Evolutionary conservation across 2,888 invertebrate genomes (phyloP).

Genomic region (Congeria kusceri): DNA sequence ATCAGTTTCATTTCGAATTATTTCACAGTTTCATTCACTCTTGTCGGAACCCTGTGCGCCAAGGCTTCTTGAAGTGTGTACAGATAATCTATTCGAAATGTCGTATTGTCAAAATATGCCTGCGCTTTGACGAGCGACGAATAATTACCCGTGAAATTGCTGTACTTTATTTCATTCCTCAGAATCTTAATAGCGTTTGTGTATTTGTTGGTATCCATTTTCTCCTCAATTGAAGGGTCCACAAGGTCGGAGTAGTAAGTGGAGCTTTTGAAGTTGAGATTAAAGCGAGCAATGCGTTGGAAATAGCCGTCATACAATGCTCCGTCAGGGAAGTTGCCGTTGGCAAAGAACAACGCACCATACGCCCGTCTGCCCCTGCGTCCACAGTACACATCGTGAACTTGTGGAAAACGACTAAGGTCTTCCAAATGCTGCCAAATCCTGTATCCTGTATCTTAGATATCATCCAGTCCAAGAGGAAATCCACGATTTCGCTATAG

Average conservation of each 20-base stretch:
- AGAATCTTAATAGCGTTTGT: conserved; percentile 15
- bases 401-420: conserved; percentile 93
- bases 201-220: conserved; percentile 14
- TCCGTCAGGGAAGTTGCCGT: conserved; percentile 89
- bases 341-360: conserved; percentile 94
- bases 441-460: conserved; percentile 70
- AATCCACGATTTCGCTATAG: conserved; percentile 71
- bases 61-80: conserved; percentile 89
- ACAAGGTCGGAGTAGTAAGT: conserved; percentile 92
- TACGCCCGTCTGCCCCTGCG: conserved; percentile 93
- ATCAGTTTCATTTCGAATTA: conserved; percentile 85
- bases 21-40: conserved; percentile 57
- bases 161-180: conserved; percentile 26
- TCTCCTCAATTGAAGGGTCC: conserved; percentile 77
- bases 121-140: conserved; percentile 90
- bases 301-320: conserved; percentile 92
- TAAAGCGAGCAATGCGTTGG: conserved; percentile 92
- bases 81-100: conserved; percentile 92
- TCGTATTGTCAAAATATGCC: conserved; percentile 93
- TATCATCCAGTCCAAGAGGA: conserved; percentile 74
- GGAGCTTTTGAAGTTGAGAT: conserved; percentile 92
- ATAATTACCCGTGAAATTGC: conserved; percentile 26
- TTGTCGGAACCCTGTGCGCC: conserved; percentile 53
- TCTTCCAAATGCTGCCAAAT: conserved; percentile 72
- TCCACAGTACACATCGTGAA: conserved; percentile 94